Conservation (phyloP, 2,113 vertebrate genomes). For the Euleptes europaea region DNA sequence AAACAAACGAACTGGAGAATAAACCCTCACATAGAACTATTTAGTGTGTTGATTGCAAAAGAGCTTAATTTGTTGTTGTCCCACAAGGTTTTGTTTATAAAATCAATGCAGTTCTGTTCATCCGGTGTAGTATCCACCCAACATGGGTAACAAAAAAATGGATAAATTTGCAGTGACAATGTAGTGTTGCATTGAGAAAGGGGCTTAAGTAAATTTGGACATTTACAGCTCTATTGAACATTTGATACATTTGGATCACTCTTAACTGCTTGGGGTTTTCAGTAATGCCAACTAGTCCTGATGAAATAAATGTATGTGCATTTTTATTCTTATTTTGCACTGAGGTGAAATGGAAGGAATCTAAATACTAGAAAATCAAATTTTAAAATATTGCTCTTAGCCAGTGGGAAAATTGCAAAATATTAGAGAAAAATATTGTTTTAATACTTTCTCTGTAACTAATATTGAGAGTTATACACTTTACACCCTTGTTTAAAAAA, state of each 20-base stretch:
- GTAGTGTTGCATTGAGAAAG: background rate
- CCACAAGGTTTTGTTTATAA: conserved; percentile 27
- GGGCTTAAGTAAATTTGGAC: background rate
- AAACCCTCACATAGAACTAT: conserved; percentile 22
- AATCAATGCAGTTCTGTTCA: background rate
- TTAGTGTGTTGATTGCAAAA: conserved; percentile 11
- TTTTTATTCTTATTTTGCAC: conserved; percentile 37
- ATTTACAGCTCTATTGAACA: background rate
- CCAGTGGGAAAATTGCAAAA: background rate
- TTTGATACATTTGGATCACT: conserved; percentile 55
- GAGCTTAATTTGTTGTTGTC: conserved; percentile 38
- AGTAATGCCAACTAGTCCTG: conserved; percentile 52
- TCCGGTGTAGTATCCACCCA: background rate
- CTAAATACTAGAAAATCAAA: conserved; percentile 48
- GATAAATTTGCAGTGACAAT: background rate
- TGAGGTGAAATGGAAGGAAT: conserved; percentile 14
- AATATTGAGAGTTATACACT: background rate
- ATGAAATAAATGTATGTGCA: conserved; percentile 51
- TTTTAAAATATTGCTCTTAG: background rate
- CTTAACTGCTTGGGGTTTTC: conserved; percentile 53
- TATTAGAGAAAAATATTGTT: background rate
- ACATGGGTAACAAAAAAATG: background rate
- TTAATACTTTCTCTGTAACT: background rate
- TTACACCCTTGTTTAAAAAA: background rate
- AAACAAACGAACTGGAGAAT: conserved; percentile 11